Base-by-base conservation (phyloP, 2,797 vertebrate species). In the Notolabrus celidotus region DNA sequence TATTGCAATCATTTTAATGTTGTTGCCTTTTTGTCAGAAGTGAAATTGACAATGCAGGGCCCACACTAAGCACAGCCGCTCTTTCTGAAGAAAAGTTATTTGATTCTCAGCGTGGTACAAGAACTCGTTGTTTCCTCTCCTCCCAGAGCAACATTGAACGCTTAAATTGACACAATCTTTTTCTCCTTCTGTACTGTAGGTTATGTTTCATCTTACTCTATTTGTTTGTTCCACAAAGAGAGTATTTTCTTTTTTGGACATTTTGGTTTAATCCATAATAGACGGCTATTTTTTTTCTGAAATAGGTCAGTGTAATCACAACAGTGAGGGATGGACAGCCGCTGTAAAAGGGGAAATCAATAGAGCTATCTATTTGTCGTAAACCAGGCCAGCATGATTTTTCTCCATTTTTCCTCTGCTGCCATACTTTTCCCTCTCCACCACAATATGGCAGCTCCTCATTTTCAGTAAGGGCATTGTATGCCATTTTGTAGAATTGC, bases 291-390 rank as follows among this genome's bases (percentile, higher is more conserved):
- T 85, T 82, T 87, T 81, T 74, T 74, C 81, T 88, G 82, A 95
- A 95, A 94, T 94, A 90, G 94, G 94, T 94, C 94, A 94, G 92
- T 91, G 89, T 93, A 94, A 93, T 94, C 93, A 93, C 92, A 93
- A 89, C 80, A 83, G 86, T 92, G 92, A 95, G 86, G 82, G 89
- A 94, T 93, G 92, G 92, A 92, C 89, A 87, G 89, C 86, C 85
- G 68, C 87, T 82, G 88, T 90, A 93, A 94, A 93, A 93, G 91
- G 29, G 87, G 89, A 94, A 93, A 95, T 94, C 93, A 94, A 95
- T 94, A 93, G 94, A 94, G 92, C 91, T 92, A 94, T 94, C 92
- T 94, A 93, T 95, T 95, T 94, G 93, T 93, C 91, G 84, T 94
- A 88, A 94, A 95, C 92, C 93, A 94, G 94, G 92, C 92, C 94